phyloP scores from a whole-genome alignment of 2,888 invertebrate species.

The Clistopyga incitator region DNA sequence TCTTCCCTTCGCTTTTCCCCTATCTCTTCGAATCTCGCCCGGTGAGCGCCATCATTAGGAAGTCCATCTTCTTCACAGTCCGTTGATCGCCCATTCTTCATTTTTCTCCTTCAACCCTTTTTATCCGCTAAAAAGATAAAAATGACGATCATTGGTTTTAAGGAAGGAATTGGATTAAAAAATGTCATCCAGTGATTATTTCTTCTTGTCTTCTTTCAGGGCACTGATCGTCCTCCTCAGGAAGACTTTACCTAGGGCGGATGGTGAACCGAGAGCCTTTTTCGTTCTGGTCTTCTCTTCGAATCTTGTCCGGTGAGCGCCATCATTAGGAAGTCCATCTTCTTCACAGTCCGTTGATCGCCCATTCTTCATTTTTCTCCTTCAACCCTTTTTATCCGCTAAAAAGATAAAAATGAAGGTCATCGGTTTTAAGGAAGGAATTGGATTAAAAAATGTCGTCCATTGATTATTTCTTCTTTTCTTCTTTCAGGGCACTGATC shows the following conservation, averaged over 20 bases:
- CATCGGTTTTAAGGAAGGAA: too few relatives aligned
- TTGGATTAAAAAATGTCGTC: too few relatives aligned
- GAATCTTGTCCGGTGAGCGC: conserved; percentile 28
- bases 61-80: neutral
- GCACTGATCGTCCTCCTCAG: conserved; percentile 29
- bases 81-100: neutral
- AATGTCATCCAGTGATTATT: too few relatives aligned
- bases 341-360: neutral
- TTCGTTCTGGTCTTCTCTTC: conserved; percentile 25
- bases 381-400: too few relatives aligned
- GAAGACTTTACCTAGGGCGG: conserved; percentile 25
- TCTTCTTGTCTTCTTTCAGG: conserved; percentile 1
- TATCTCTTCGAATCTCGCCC: conserved; percentile 21
- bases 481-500: conserved; percentile 5
- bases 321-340: conserved; percentile 54
- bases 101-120: too few relatives aligned
- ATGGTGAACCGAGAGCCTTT: conserved; percentile 22
- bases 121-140: too few relatives aligned
- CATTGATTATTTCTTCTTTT: conserved; percentile 3
- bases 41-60: conserved; percentile 58
- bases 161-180: too few relatives aligned
- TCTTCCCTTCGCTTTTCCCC: conserved; percentile 28
- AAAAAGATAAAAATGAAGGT: too few relatives aligned
- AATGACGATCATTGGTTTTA: too few relatives aligned
- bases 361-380: conserved; percentile 20